These are phyloP conservation scores for Tetranychus piercei DNA, from an alignment of 2,888 invertebrate genomes.

Conservation along the genomic window DNA sequence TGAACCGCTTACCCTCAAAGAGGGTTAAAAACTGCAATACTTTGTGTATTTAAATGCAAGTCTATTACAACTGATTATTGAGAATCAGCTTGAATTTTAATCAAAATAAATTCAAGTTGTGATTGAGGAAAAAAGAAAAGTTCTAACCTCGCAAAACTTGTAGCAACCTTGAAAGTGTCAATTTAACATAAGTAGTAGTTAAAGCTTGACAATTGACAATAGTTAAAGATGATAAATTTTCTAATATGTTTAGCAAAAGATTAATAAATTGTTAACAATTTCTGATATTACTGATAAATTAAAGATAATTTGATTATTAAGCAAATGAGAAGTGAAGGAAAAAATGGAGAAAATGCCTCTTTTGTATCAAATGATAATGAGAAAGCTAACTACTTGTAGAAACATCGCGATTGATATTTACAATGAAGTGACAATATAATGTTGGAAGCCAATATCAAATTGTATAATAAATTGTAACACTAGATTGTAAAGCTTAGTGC, in stretches of 20 bases:
- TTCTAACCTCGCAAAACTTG: neutral
- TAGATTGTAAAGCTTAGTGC: no score
- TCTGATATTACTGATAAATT: no score
- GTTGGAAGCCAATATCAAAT: no score
- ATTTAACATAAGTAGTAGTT: no score
- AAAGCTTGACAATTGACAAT: no score
- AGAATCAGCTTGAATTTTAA: neutral
- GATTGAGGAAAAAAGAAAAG: neutral
- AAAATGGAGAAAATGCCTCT: neutral
- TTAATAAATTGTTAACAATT: no score
- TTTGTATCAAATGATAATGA: neutral
- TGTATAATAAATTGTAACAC: no score
- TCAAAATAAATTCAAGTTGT: neutral
- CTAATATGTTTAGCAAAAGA: no score
- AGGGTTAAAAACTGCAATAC: neutral
- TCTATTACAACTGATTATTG: neutral
- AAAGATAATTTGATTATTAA: neutral
- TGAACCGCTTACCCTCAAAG: no score
- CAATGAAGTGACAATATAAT: no score
- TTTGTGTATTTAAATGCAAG: neutral
- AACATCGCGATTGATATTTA: neutral
- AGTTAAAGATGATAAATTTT: no score
- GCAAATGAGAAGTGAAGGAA: conserved; percentile 1
- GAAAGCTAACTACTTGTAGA: neutral
- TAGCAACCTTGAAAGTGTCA: no score